Percentiles rank a stretch among this genome's conserved stretches.
Evolutionary conservation across 2,888 invertebrate species (phyloP).

Genomic region (Holacanthella duospinosa): DNA sequence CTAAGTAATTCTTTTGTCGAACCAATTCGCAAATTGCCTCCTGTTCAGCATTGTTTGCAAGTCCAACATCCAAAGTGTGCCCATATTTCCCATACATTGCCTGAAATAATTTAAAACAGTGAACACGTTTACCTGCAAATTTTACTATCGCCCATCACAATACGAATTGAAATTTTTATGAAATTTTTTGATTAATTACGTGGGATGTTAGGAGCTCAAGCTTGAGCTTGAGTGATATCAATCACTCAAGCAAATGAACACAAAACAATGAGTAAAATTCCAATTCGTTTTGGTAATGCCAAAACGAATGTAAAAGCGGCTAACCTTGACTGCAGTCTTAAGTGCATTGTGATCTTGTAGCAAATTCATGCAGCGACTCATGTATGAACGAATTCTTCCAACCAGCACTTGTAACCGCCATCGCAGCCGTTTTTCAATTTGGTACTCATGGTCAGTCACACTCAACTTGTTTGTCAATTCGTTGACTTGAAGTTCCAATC

Average conservation of each 20-base stretch:
- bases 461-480: conserved; percentile 66
- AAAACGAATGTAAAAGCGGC: too few species aligned
- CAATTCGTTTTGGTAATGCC: too few species aligned
- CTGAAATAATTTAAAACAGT: conserved; percentile 12
- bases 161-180: too few species aligned
- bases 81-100: conserved; percentile 34
- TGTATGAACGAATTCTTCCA: conserved; percentile 66
- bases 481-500: conserved; percentile 59
- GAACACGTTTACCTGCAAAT: background rate
- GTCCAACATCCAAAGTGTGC: conserved; percentile 26
- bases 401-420: conserved; percentile 54
- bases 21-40: conserved; percentile 47
- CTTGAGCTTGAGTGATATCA: too few species aligned
- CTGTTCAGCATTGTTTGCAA: conserved; percentile 32
- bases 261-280: too few species aligned
- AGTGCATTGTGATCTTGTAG: conserved; percentile 62
- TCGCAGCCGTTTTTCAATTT: conserved; percentile 54
- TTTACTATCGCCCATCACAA: background rate
- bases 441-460: conserved; percentile 60
- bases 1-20: conserved; percentile 71
- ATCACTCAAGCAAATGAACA: too few species aligned
- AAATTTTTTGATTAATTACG: too few species aligned
- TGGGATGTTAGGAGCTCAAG: too few species aligned
- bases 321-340: conserved; percentile 47
- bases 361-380: conserved; percentile 65